These are phyloP conservation scores for Stylophora pistillata DNA, from an alignment of 64 coral and sea anemone genomes.

Conservation along the genomic window DNA sequence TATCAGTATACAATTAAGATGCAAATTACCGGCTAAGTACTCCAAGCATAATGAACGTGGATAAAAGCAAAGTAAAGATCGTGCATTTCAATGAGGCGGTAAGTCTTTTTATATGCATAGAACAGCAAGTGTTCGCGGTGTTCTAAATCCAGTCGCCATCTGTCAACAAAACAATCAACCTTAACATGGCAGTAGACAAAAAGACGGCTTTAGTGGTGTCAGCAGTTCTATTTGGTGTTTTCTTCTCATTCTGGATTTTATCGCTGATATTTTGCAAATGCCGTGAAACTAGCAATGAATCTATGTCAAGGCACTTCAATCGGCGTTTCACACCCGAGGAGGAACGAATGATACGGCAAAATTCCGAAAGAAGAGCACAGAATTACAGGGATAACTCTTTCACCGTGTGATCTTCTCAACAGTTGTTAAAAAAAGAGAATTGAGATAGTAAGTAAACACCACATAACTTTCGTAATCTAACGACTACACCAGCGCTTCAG, in stretches of 20 bases:
- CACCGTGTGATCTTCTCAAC: not conserved
- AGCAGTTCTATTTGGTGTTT: slow-evolving; percentile 19
- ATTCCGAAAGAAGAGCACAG: slow-evolving; percentile 26
- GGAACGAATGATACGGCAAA: slow-evolving; percentile 33
- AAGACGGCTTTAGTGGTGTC: slow-evolving; percentile 16
- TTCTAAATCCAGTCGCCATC: not conserved
- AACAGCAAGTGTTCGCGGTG: not conserved
- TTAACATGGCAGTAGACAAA: not conserved
- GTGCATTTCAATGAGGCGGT: not conserved
- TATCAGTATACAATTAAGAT: not conserved
- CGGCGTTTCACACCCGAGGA: slow-evolving; percentile 31
- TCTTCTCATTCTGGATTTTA: slow-evolving; percentile 20
- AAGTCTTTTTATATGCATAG: slow-evolving; percentile 3
- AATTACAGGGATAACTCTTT: not conserved
- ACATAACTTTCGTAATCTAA: not conserved
- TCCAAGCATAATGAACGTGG: not conserved
- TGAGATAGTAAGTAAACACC: not conserved
- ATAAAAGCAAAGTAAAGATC: not conserved
- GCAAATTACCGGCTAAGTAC: not conserved
- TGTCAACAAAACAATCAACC: not conserved
- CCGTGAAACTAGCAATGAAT: not conserved
- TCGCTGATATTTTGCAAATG: slow-evolving; percentile 28
- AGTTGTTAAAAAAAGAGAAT: not conserved
- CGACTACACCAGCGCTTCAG: not conserved
- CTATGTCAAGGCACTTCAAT: not conserved